Percentiles rank a stretch among this genome's conserved stretches.
Conservation (phyloP, 2,113 vertebrate species). For the Archocentrus centrarchus region DNA sequence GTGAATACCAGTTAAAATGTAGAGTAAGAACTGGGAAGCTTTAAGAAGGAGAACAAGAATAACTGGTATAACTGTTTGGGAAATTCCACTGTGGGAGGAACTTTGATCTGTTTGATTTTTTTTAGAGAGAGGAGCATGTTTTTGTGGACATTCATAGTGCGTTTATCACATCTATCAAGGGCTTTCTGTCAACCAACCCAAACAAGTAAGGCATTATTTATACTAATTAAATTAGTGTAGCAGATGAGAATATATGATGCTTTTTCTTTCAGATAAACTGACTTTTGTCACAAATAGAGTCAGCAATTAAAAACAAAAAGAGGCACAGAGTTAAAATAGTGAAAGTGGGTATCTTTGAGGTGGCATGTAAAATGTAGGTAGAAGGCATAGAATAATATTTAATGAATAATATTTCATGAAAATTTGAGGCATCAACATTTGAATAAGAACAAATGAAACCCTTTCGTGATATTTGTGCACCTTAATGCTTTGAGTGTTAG, state of each 20-base stretch:
- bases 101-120: neutral
- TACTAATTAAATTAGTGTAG: neutral
- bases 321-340: neutral
- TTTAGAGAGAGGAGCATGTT: rapidly evolving
- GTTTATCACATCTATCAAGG: neutral
- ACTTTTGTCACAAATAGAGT: neutral
- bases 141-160: neutral
- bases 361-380: neutral
- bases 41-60: neutral
- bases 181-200: neutral
- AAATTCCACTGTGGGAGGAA: neutral
- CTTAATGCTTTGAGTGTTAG: neutral
- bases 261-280: neutral
- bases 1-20: neutral
- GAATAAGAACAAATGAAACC: neutral
- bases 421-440: neutral
- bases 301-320: too few relatives aligned
- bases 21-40: rapidly evolving
- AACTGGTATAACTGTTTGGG: neutral
- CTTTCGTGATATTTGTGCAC: neutral
- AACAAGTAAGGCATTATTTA: slow-evolving; percentile 28
- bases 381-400: neutral
- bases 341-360: neutral
- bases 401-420: neutral
- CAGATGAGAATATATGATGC: neutral